Evolutionary conservation across 1,140 invertebrate species (phyloP), one percentile per base, ranked within the genome.

Genomic region (Thaumatotibia leucotreta): DNA sequence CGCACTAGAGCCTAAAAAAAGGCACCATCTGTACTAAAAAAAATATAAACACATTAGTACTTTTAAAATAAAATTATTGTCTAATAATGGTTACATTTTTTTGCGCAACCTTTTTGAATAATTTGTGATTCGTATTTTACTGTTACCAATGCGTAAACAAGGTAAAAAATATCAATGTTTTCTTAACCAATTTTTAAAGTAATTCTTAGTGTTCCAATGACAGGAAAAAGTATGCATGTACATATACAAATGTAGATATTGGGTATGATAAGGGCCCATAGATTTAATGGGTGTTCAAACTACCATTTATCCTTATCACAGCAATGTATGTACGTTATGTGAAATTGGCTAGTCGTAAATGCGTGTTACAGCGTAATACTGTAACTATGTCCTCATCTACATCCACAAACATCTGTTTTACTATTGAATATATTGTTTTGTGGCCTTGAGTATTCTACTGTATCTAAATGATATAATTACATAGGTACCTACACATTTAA

Each of bases 401-500:
- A 45, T 45, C 17, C n/a, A 39, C 35, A 39, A 17, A 11, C n/a
- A 45, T 45, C 17, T 45, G 39, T 45, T 45, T 45, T 20, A 17
- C 39, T 20, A 45, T 45, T 45, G 39, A 20, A 45, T 0, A 45
- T 45, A 24, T 63, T 45, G 22, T 35, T 63, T 45, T 33, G 22
- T 3, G 22, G 11, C 33, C 24, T 65, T 52, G 39, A 8, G 20
- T 14, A 22, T 6, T 49, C n/a, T 31, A 27, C 29, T 64, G 10
- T 27, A 24, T 52, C 1, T 52, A 50, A 27, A 62, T 64, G 1
- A 62, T 49, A 65, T 39, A 45, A 45, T 58, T 23, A 66, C 23
- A 58, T 39, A n/a, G n/a, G n/a, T n/a, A n/a, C n/a, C n/a, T n/a
- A n/a, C n/a, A n/a, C n/a, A n/a, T n/a, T n/a, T n/a, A n/a, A n/a